Evolutionary conservation across 1,140 invertebrate genomes (phyloP).

Genomic region (Campoletis sonorensis): DNA sequence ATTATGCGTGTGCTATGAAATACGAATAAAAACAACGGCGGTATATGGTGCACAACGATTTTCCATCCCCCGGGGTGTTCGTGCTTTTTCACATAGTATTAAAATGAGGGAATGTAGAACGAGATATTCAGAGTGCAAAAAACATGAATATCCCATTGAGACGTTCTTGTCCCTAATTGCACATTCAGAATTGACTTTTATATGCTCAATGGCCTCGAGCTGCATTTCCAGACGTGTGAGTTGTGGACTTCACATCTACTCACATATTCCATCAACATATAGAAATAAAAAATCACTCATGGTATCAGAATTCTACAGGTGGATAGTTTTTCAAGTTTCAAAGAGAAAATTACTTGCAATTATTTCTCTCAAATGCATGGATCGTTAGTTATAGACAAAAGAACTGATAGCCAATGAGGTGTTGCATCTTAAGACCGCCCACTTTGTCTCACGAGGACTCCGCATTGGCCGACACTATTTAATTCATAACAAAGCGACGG

Average conservation of each 20-base stretch:
- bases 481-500: too few relatives aligned
- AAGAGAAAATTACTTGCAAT: too few relatives aligned
- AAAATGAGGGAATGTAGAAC: not conserved
- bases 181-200: conserved; percentile 32
- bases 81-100: not conserved
- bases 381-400: too few relatives aligned
- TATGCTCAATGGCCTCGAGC: not conserved
- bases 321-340: too few relatives aligned
- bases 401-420: too few relatives aligned
- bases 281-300: not conserved
- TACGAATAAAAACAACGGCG: not conserved
- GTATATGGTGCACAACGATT: not conserved
- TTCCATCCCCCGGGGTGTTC: not conserved
- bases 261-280: too few relatives aligned
- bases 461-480: too few relatives aligned
- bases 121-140: not conserved
- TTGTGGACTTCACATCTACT: too few relatives aligned
- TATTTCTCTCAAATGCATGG: too few relatives aligned
- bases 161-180: conserved; percentile 33
- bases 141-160: conserved; percentile 7
- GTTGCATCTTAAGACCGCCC: too few relatives aligned
- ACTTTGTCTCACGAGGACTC: too few relatives aligned
- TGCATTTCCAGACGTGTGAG: not conserved
- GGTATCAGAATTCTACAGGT: too few relatives aligned
- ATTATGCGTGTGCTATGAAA: not conserved